Evolutionary conservation across 2,113 vertebrate species (phyloP).

Genomic region (Macquaria ambigua): DNA sequence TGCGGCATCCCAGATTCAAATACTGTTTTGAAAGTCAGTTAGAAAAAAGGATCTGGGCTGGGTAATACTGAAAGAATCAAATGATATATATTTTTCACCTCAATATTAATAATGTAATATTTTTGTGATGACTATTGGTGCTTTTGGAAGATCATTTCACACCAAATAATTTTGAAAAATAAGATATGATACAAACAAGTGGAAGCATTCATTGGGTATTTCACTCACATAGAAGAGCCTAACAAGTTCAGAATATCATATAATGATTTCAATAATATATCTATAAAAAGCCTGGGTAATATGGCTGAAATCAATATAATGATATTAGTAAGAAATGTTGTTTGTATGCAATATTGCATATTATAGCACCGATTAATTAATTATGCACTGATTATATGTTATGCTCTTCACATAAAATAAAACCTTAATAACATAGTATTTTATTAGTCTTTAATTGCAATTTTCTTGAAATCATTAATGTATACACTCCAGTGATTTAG

Average conservation of each 20-base stretch:
- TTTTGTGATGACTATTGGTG: not conserved
- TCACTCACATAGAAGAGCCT: not conserved
- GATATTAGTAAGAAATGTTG: not conserved
- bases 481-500: not conserved
- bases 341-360: not conserved
- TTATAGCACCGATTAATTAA: too few relatives aligned
- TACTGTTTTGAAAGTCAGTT: slow-evolving; percentile 15
- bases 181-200: not conserved
- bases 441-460: not conserved
- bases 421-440: not conserved
- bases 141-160: not conserved
- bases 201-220: not conserved
- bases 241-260: not conserved
- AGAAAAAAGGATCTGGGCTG: not conserved
- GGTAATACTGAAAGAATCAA: not conserved
- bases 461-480: not conserved
- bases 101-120: not conserved
- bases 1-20: slow-evolving; percentile 26
- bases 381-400: too few relatives aligned
- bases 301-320: not conserved
- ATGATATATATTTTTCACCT: not conserved
- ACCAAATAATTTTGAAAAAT: not conserved
- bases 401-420: not conserved
- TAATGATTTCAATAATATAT: not conserved
- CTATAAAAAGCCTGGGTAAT: not conserved